Evolutionary conservation across 2,888 invertebrate species (phyloP), one percentile per base, ranked within the genome.

Genomic region (Halictus quadricinctus): DNA sequence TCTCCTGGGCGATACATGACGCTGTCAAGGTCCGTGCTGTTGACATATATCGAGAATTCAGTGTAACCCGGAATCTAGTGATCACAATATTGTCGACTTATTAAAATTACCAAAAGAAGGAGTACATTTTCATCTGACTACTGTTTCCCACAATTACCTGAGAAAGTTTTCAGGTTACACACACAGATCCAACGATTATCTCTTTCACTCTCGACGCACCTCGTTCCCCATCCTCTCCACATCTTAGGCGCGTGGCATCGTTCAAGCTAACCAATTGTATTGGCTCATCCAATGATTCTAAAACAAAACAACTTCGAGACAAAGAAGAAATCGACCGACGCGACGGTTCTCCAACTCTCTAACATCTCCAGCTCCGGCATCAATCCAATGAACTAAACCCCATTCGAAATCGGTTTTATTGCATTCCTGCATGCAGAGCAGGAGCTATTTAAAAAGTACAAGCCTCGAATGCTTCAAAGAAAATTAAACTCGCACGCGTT

Each of bases 401-500:
- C 5, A 29, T 50, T 41, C 54, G 54, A 41, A 54, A 50, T 41
- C 66, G 36, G 36, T 41, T 66, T 66, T 66, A 66, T 66, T 18
- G 36, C 66, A 66, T 66, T 66, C 66, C 66, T 10, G 36, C 66
- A 21, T 66, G 21, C 66, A 18, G 66, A 66, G 66, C 66, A 18
- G 36, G 36, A 36, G 36, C 66, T 8, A 66, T 36, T 66, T 66
- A 66, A 66, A 36, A 66, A 66, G 66, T 18, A 10, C 69, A 41
- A 29, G 54, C 41, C 15, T 36, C 50, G 50, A 36, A 54, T n/a
- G 36, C 8, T 21, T 21, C 36, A 12, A 73, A 21, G 50, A 36
- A 36, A 73, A 73, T 54, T 29, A 73, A 72, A 73, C 73, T 29
- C 54, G 18, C 41, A 8, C 50, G 50, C 50, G 50, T 50, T 41